Base-by-base conservation (phyloP, 1,140 invertebrate genomes). In the Hyles vespertilio region DNA sequence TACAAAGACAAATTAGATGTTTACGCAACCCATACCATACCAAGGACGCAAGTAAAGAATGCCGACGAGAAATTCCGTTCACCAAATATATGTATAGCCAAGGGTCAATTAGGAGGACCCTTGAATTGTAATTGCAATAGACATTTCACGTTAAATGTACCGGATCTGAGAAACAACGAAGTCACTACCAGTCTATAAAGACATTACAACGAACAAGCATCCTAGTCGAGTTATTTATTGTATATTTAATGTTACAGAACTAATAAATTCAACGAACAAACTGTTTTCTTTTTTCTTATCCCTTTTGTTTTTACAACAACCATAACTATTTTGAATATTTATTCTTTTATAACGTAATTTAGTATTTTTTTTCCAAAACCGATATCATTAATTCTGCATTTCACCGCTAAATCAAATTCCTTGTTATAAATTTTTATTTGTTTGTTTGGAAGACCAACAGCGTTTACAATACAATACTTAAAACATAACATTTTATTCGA, bases 21-120 rank as follows among this genome's bases (percentile, higher is more conserved):
- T 34, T 81, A 82, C 58, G 51, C 73, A 9, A 77, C 69, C 53
- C 70, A 81, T 33, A 65, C 65, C 33, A 68, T 79, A 55, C 66
- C 63, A 33, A 78, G 65, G 65, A 65, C 58, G 53, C 78, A 75
- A 57, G 74, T 64, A 56, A 78, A 72, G 40, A 72, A 67, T 56
- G 53, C 56, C 8, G 71, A 77, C 5, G 75, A 83, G 10, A 79
- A 79, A 48, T 85, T 79, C 51, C 65, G 77, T n/a, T 85, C 83
- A n/a, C 84, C 84, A n/a, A 87, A 87, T 63, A 77, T 88, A 58
- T 88, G 85, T 62, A 75, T 88, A 56, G 81, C 81, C 3, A 84
- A 79, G 70, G 75, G 64, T 51, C 66, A 82, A 62, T 58, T 88
- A 68, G 81, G 81, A 32, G 83, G 81, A 50, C 70, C 72, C 47